Evolutionary conservation across 2,113 vertebrate genomes (phyloP).

Genomic region (Astatotilapia flaviijosephi): DNA sequence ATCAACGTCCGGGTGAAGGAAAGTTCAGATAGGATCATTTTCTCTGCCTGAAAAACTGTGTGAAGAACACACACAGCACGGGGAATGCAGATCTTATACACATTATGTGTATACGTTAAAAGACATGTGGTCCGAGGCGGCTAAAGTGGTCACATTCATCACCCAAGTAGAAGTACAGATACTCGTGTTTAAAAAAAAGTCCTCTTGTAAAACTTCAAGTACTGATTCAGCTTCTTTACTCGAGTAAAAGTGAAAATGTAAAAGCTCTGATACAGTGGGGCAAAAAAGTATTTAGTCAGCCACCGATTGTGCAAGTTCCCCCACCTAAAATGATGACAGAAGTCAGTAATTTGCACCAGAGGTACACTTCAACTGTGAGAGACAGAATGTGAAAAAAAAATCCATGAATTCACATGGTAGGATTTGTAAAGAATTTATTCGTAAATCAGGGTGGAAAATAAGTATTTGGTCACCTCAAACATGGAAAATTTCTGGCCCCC

Average conservation of each 20-base stretch:
- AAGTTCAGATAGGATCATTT: constrained; percentile 59
- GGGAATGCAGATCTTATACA: not conserved
- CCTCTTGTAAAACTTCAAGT: not conserved
- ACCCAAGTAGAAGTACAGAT: not conserved
- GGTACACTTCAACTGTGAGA: no score
- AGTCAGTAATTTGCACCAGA: no score
- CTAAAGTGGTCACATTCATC: not conserved
- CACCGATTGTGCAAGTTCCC: no score
- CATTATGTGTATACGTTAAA: not conserved
- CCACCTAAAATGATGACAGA: no score
- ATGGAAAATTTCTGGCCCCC: no score
- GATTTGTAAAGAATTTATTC: no score
- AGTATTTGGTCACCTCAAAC: no score
- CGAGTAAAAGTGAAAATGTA: not conserved
- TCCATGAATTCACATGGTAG: no score
- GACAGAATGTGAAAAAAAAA: no score
- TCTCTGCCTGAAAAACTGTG: not conserved
- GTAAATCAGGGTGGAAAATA: no score
- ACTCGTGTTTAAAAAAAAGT: not conserved
- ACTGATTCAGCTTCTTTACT: not conserved
- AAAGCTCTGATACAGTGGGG: not conserved
- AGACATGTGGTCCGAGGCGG: not conserved
- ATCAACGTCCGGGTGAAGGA: constrained; percentile 57
- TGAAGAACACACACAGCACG: not conserved
- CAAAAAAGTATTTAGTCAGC: no score